A percentile compares a stretch with the other conserved stretches of the same genome.
Conservation (phyloP, 2,888 invertebrate species). For the Heteropelma amictum region DNA sequence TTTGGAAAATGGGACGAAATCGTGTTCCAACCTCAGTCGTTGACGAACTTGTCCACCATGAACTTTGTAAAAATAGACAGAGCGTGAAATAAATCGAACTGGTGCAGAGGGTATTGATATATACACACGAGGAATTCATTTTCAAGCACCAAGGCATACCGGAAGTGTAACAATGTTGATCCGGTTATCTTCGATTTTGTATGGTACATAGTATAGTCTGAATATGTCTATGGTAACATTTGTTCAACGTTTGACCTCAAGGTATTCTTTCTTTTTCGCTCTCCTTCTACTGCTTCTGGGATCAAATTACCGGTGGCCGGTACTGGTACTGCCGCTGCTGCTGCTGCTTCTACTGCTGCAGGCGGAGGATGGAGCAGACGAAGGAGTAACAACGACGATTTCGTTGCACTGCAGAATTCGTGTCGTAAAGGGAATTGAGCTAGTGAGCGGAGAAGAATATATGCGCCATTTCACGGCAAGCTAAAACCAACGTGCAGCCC, state of each 20-base stretch:
- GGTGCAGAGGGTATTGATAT: too few relatives aligned
- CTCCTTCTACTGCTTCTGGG: slow-evolving; percentile 39
- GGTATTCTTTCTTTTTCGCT: not conserved
- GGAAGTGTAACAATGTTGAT: slow-evolving; percentile 70
- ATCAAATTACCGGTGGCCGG: slow-evolving; percentile 70
- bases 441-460: slow-evolving; percentile 47
- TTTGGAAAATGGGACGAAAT: not conserved
- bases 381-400: slow-evolving; percentile 67
- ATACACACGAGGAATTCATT: slow-evolving; percentile 36
- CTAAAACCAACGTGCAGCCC: not conserved
- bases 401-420: slow-evolving; percentile 69
- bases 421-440: slow-evolving; percentile 66
- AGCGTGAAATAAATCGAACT: slow-evolving; percentile 25
- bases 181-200: slow-evolving; percentile 68
- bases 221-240: slow-evolving; percentile 62
- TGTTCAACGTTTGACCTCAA: slow-evolving; percentile 62
- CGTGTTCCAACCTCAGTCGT: not conserved
- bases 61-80: slow-evolving; percentile 1
- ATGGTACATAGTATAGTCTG: slow-evolving; percentile 49
- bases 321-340: slow-evolving; percentile 55
- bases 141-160: slow-evolving; percentile 54
- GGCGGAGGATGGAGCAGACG: slow-evolving; percentile 36
- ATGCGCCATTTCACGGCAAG: slow-evolving; percentile 40
- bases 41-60: slow-evolving; percentile 17
- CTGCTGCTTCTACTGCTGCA: slow-evolving; percentile 1